Conservation (phyloP, 2,888 invertebrate species). For the Torymus auratus region DNA sequence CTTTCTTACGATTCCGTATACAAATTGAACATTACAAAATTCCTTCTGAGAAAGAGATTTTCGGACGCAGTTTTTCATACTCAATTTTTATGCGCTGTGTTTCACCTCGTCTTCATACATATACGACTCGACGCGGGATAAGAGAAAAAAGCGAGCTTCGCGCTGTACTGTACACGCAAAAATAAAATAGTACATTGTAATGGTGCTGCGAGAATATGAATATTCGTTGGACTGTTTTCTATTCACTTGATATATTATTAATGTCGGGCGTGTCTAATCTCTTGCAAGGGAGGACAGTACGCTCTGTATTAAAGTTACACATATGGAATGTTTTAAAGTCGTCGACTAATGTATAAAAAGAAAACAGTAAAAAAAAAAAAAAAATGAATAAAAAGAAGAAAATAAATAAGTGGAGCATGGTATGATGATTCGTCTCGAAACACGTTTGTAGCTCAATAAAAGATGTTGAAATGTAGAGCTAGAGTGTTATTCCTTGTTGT, state of each 20-base stretch:
- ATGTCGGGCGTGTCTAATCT: constrained; percentile 19
- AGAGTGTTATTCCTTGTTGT: too few relatives aligned
- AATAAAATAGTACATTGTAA: constrained; percentile 12
- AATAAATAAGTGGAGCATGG: not conserved
- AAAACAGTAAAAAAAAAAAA: too few relatives aligned
- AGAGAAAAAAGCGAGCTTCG: not conserved
- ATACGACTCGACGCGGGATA: not conserved
- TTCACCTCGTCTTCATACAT: not conserved
- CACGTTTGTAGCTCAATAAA: constrained; percentile 55
- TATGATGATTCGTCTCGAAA: constrained; percentile 18
- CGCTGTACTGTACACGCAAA: not conserved
- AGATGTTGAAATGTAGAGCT: constrained; percentile 37
- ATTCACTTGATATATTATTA: constrained; percentile 26
- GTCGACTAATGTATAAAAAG: constrained; percentile 21
- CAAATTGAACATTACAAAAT: too few relatives aligned
- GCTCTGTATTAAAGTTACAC: constrained; percentile 31
- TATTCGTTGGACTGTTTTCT: constrained; percentile 39
- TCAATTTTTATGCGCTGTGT: not conserved
- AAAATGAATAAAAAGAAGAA: not conserved
- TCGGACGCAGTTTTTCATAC: too few relatives aligned
- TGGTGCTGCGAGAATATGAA: constrained; percentile 30
- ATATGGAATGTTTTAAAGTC: constrained; percentile 40
- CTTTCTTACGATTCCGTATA: too few relatives aligned
- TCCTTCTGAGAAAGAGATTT: too few relatives aligned
- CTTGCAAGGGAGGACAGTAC: not conserved